Evolutionary conservation across 2,888 invertebrate species (phyloP), one percentile per base, ranked within the genome.

Genomic region (Melanophora roralis): DNA sequence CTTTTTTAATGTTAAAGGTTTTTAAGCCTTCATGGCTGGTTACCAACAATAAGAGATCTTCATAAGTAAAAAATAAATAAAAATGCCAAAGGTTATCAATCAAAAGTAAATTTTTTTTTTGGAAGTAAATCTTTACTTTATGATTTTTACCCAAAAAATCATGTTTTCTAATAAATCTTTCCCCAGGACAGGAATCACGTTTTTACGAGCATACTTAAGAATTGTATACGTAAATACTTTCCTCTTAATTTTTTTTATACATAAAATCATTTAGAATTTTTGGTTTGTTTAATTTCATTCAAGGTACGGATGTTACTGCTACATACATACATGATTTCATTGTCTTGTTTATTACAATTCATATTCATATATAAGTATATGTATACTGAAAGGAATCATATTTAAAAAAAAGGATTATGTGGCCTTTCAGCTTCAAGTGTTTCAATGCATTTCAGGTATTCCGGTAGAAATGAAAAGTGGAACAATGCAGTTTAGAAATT

Each of bases 61-160:
- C 3, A 12, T 23, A 55, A 65, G 23, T 12, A 47, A 40, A 40
- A 7, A 21, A 38, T 21, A n/a, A 55, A 45, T 45, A 43, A 49
- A 68, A 76, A 71, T 68, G 67, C 23, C 67, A 76, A 80, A 80
- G 79, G 79, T 80, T 80, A 76, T 80, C 79, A 72, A 76, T 80
- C 76, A 62, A 36, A 72, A 53, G n/a, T n/a, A 62, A 32, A 68
- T 57, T 68, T 72, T 38, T 57, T 73, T 32, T 79, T 67, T 71
- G 32, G 65, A 71, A 72, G 72, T 67, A 72, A 75, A 80, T 75
- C 79, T 76, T 53, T 53, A 62, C 65, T 71, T 67, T 74, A 49
- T 47, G 64, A 49, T 57, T 64, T 74, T 78, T 38, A 55, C 64
- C n/a, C 8, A 43, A 47, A 53, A 74, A 72, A 45, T 64, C 72